A percentile compares a stretch with the other conserved stretches of the same genome.
Conservation (phyloP, 2,797 vertebrate genomes). For the Tokudaia muenninki region DNA sequence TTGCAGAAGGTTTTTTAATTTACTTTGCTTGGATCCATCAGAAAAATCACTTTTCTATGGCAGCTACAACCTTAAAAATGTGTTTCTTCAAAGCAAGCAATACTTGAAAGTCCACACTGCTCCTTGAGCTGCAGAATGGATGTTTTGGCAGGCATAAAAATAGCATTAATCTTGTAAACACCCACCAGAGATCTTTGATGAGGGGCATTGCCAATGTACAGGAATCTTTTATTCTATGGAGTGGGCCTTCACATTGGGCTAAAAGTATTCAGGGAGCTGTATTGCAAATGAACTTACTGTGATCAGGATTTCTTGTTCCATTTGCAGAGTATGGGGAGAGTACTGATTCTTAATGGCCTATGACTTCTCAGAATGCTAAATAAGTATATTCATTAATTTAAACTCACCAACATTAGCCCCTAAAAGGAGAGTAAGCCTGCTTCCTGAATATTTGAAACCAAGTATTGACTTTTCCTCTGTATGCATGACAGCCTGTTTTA, state of each 20-base stretch:
- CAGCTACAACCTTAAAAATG: not conserved
- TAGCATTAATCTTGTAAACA: not conserved
- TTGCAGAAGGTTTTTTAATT: not conserved
- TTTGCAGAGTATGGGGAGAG: not conserved
- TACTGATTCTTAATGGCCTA: not conserved
- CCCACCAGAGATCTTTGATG: not conserved
- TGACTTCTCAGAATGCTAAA: not conserved
- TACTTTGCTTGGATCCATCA: not conserved
- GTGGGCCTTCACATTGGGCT: not conserved
- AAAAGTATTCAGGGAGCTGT: not conserved
- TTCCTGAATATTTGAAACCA: not conserved
- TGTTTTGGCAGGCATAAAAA: not conserved
- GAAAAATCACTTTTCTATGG: not conserved
- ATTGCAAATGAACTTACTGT: not conserved
- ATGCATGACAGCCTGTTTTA: not conserved
- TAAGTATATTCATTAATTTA: not conserved
- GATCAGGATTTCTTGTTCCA: not conserved
- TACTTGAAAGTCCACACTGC: not conserved
- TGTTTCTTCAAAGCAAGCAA: not conserved
- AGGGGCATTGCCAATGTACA: not conserved
- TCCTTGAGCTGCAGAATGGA: not conserved
- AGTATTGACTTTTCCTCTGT: not conserved
- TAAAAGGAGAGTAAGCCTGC: not conserved
- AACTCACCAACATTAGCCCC: not conserved
- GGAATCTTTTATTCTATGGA: not conserved